A percentile compares a stretch with the other conserved stretches of the same genome.
These are phyloP conservation scores for Strongylocentrotus purpuratus DNA, from an alignment of 35 echinoderm and acorn worm genomes.

Conservation along the genomic window DNA sequence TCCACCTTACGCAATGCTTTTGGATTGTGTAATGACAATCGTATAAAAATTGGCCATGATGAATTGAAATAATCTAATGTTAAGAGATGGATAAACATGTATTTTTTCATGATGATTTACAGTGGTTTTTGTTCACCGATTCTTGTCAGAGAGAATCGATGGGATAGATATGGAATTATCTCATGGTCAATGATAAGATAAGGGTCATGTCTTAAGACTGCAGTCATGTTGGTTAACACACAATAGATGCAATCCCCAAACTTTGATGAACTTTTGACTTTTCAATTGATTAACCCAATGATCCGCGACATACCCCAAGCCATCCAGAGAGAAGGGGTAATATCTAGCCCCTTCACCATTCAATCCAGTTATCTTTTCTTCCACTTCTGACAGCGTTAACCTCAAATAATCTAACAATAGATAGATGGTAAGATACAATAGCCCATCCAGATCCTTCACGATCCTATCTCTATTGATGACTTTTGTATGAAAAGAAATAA, in stretches of 20 bases:
- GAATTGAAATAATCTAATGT: no score
- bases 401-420: slow-evolving; percentile 1
- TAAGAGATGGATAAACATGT: no score
- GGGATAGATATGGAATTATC: no score
- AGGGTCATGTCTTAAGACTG: not conserved
- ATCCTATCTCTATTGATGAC: not conserved
- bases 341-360: not conserved
- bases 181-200: no score
- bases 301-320: not conserved
- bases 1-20: no score
- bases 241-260: not conserved
- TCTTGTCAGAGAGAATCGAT: no score
- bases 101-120: no score
- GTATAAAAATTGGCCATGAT: no score
- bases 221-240: not conserved
- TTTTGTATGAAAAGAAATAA: slow-evolving; percentile 11
- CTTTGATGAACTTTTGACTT: not conserved
- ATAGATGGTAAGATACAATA: not conserved
- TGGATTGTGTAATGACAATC: no score
- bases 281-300: not conserved
- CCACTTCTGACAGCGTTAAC: not conserved
- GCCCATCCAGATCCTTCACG: not conserved
- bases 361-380: not conserved
- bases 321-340: not conserved
- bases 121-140: no score